These are phyloP conservation scores for Pharmacophagus antenor DNA, from an alignment of 2,888 invertebrate species.

Conservation along the genomic window DNA sequence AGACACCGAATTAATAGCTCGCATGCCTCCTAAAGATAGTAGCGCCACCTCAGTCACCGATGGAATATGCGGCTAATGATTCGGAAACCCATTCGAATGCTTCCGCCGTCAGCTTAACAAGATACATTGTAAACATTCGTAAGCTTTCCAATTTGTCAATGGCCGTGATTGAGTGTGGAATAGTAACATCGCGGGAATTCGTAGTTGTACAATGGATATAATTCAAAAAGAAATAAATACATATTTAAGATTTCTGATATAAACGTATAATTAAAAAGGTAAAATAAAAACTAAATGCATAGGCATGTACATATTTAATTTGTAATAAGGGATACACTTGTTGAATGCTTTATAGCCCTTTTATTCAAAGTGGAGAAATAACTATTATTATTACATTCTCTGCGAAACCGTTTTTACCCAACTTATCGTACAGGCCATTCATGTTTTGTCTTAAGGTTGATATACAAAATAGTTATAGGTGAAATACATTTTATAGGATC, in stretches of 20 bases:
- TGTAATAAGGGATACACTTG: too few relatives aligned
- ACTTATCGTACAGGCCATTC: too few relatives aligned
- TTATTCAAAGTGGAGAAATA: too few relatives aligned
- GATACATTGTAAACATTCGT: slow-evolving; percentile 28
- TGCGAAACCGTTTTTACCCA: too few relatives aligned
- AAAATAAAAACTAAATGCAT: neutral
- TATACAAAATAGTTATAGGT: too few relatives aligned
- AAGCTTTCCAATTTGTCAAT: slow-evolving; percentile 24
- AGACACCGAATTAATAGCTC: slow-evolving; percentile 61
- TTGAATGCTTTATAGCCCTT: too few relatives aligned
- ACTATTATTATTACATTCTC: too few relatives aligned
- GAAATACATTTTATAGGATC: too few relatives aligned
- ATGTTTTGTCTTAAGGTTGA: too few relatives aligned
- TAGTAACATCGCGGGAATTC: slow-evolving; percentile 1
- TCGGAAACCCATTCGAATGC: slow-evolving; percentile 39
- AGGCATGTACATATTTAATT: too few relatives aligned
- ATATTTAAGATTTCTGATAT: neutral
- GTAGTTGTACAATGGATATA: neutral
- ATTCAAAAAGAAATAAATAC: neutral
- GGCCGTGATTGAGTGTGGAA: neutral
- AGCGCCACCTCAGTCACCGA: slow-evolving; percentile 46
- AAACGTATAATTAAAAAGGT: neutral
- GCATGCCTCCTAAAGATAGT: slow-evolving; percentile 48
- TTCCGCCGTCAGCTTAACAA: slow-evolving; percentile 32
- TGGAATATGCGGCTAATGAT: slow-evolving; percentile 48